Percentiles rank a stretch among this genome's conserved stretches.
phyloP scores from a whole-genome alignment of 2,888 invertebrate species.

The Parapristionchus giblindavisi region DNA sequence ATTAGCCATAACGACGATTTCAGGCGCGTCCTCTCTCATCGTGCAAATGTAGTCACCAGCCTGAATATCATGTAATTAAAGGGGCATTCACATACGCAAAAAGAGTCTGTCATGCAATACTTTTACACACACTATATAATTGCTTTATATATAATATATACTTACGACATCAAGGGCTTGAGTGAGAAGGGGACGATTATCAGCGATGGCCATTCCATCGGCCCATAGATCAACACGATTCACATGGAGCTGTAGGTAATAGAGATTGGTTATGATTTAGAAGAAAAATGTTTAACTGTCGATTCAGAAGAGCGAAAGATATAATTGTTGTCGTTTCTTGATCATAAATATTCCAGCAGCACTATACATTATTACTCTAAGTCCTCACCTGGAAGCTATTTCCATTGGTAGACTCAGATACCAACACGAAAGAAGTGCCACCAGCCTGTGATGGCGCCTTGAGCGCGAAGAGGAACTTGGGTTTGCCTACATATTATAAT shows the following conservation, averaged over 20 bases:
- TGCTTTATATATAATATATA: not conserved
- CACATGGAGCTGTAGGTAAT: slow-evolving; percentile 54
- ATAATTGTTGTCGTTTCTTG: not conserved
- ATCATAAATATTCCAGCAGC: not conserved
- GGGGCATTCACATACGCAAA: not conserved
- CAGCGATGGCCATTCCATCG: slow-evolving; percentile 61
- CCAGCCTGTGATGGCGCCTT: slow-evolving; percentile 58
- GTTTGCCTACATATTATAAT: slow-evolving; percentile 52
- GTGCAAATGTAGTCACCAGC: slow-evolving; percentile 64
- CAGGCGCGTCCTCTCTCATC: slow-evolving; percentile 66
- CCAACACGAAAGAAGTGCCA: slow-evolving; percentile 61
- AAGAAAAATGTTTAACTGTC: not conserved
- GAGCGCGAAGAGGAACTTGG: slow-evolving; percentile 65
- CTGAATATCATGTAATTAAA: not conserved
- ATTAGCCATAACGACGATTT: slow-evolving; percentile 64
- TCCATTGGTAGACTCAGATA: slow-evolving; percentile 54
- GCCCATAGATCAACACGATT: slow-evolving; percentile 60
- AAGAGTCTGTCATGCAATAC: not conserved
- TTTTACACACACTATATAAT: not conserved
- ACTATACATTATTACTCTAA: no score
- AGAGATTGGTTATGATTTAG: not conserved
- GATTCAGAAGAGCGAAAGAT: not conserved
- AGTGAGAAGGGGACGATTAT: slow-evolving; percentile 56
- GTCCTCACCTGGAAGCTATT: slow-evolving; percentile 38
- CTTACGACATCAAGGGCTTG: slow-evolving; percentile 51